Evolutionary conservation across 2,113 vertebrate genomes (phyloP), one percentile per base, ranked within the genome.

Genomic region (Salvator merianae): DNA sequence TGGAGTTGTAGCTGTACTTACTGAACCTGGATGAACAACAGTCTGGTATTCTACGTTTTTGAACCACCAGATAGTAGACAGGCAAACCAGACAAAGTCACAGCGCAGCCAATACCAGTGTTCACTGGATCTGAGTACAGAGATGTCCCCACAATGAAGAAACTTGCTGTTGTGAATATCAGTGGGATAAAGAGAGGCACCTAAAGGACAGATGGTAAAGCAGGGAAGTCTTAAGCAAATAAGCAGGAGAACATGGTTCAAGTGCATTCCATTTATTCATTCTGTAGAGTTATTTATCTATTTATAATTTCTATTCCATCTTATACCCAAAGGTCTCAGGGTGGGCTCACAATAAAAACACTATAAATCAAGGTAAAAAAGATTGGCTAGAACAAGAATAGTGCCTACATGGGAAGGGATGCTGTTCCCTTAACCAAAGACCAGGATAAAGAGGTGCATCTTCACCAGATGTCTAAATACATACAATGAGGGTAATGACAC

Each of bases 91-190:
- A 87, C 34, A 93, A 86, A 4, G 88, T 90, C 40, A 92, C 65
- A 43, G 87, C 81, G 62, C 87, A 93, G 24, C 89, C 81, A 30
- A 93, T 91, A 22, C 92, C 79, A 8, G 88, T 91, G 79, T 91
- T 93, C 74, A 91, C 66, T 36, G 92, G 92, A 36, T 93, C 92
- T 1, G 92, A 87, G 79, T 92, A 92, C 24, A 92, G 86, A 3
- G 92, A 93, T 69, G 81, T 86, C 7, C 62, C 86, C 79, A 90
- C 89, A n/a, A 91, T 91, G 80, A 91, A 87, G 34, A 93, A 83
- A 65, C 81, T 83, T 32, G 82, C 62, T 18, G 76, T 59, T 50
- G 88, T 90, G 62, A 93, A 92, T 20, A 90, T 34, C 8, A 88
- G 59, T 34, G 92, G 92, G 50, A 93, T 71, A 81, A 92, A 68